Evolutionary conservation across 2,113 vertebrate species (phyloP).

Genomic region (Galemys pyrenaicus): DNA sequence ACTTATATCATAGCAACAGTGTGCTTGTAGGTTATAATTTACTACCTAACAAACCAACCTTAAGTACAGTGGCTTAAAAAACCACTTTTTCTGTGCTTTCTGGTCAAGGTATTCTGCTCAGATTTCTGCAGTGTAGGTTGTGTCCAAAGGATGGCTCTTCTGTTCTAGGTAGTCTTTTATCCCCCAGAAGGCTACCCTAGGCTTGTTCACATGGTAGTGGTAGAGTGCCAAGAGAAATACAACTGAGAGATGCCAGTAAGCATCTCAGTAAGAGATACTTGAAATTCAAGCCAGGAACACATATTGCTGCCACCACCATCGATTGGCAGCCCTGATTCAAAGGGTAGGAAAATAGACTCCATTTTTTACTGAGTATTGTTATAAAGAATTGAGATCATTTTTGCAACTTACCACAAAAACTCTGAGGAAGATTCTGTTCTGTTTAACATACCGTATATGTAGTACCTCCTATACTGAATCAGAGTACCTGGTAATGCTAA

Average conservation of each 20-base stretch:
- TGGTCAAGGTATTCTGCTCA: not conserved
- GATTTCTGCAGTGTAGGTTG: not conserved
- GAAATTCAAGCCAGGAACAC: not conserved
- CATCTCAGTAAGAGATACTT: not conserved
- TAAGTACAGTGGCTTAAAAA: not conserved
- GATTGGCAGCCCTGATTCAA: not conserved
- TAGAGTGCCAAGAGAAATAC: not conserved
- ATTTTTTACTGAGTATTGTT: not conserved
- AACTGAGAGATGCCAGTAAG: not conserved
- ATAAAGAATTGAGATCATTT: not conserved
- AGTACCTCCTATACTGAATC: not conserved
- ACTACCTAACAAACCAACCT: not conserved
- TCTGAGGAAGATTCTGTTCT: not conserved
- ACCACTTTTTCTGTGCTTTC: slow-evolving; percentile 11
- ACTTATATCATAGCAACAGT: not conserved
- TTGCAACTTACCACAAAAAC: not conserved
- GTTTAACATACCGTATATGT: not conserved
- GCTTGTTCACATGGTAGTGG: not conserved
- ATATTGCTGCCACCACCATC: not conserved
- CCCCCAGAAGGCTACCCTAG: no score
- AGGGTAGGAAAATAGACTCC: not conserved
- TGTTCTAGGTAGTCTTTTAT: not conserved
- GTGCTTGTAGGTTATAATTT: not conserved
- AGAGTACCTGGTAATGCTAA: not conserved
- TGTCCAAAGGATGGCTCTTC: not conserved